Conservation (phyloP, 2,113 vertebrate genomes). For the Bothrops jararaca region DNA sequence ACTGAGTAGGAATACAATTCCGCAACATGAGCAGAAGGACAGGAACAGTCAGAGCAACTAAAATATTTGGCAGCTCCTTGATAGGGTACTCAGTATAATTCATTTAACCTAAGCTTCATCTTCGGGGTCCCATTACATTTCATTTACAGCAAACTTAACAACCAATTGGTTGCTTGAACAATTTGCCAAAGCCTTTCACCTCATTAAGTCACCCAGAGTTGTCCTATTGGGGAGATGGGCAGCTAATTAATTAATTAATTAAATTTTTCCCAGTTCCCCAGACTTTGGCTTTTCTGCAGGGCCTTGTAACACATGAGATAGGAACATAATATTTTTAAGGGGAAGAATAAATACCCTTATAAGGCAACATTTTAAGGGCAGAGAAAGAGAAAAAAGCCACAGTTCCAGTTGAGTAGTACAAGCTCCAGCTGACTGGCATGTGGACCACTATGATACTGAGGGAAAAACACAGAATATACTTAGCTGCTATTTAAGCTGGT, state of each 20-base stretch:
- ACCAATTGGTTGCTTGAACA: not conserved
- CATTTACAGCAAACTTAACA: not conserved
- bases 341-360: too few species aligned
- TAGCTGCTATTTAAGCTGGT: accelerated
- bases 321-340: too few species aligned
- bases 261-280: not conserved
- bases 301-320: not conserved
- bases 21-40: not conserved
- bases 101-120: not conserved
- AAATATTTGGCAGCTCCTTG: not conserved
- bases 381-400: not conserved
- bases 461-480: not conserved
- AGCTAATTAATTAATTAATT: too few species aligned
- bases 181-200: not conserved
- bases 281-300: not conserved
- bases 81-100: not conserved
- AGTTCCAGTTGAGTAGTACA: not conserved
- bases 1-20: not conserved
- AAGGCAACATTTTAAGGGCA: not conserved
- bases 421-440: not conserved
- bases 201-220: not conserved
- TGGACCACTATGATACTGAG: not conserved
- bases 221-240: too few species aligned
- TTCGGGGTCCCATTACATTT: not conserved
- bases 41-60: not conserved